phyloP scores from a whole-genome alignment of 2,113 vertebrate genomes.

The Forbesichthys papilliferus region DNA sequence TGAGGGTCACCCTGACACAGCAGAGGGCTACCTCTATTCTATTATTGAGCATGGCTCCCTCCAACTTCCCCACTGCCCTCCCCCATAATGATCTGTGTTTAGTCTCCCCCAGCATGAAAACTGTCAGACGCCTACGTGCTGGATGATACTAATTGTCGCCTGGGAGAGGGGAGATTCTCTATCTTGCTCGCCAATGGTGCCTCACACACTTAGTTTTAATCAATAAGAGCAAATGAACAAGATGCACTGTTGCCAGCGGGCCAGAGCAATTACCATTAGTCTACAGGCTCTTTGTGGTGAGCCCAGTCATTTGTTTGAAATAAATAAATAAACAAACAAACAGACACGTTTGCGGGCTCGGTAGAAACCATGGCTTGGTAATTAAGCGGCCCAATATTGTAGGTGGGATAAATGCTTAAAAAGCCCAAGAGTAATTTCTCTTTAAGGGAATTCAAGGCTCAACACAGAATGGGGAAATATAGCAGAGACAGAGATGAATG shows the following conservation, averaged over 20 bases:
- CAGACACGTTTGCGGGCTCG: constrained; percentile 30
- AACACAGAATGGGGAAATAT: constrained; percentile 11
- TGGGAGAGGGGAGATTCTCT: constrained; percentile 64
- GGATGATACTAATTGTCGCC: constrained; percentile 63
- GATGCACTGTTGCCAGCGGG: constrained; percentile 62
- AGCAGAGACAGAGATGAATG: constrained; percentile 15
- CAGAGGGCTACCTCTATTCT: constrained; percentile 22
- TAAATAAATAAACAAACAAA: constrained; percentile 46
- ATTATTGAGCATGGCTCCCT: constrained; percentile 42
- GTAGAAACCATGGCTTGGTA: constrained; percentile 27
- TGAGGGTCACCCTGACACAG: constrained; percentile 21
- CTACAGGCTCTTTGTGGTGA: constrained; percentile 53
- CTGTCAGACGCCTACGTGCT: constrained; percentile 51
- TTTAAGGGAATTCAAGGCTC: background rate
- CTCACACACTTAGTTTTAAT: constrained; percentile 69
- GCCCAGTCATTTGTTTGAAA: constrained; percentile 50
- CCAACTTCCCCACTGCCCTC: constrained; percentile 28
- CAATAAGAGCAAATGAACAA: constrained; percentile 70
- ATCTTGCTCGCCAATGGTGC: constrained; percentile 69
- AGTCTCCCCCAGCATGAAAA: constrained; percentile 67
- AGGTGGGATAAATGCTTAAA: background rate
- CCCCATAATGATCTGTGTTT: constrained; percentile 62
- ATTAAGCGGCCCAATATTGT: constrained; percentile 6
- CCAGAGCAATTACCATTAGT: constrained; percentile 66
- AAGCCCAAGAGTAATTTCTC: background rate